These are phyloP conservation scores for Arctocebus calabarensis DNA, from an alignment of 2,797 vertebrate species.

Conservation along the genomic window DNA sequence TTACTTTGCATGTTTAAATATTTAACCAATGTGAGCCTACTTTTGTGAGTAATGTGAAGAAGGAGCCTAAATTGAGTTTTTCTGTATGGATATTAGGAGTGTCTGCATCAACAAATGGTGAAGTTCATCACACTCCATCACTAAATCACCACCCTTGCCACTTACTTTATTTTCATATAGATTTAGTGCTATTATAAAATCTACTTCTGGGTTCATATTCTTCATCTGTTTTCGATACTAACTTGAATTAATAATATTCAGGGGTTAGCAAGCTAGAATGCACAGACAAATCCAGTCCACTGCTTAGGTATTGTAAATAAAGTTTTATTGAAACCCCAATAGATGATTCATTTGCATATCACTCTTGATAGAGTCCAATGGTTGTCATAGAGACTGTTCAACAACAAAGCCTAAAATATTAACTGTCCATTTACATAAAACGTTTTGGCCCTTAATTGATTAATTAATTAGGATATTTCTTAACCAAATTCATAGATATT, in stretches of 20 bases:
- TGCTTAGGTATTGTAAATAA: not conserved
- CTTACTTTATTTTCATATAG: not conserved
- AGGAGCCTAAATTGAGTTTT: not conserved
- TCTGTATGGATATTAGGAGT: not conserved
- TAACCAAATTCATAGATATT: not conserved
- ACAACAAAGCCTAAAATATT: not conserved
- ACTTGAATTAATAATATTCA: not conserved
- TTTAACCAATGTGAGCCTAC: not conserved
- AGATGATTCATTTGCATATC: not conserved
- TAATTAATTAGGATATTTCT: not conserved
- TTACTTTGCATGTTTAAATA: not conserved
- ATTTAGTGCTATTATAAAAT: not conserved
- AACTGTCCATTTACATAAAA: not conserved
- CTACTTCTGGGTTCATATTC: not conserved
- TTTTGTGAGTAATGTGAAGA: constrained; percentile 1
- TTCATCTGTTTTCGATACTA: not conserved
- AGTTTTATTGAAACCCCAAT: not conserved
- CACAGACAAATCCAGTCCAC: not conserved
- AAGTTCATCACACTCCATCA: not conserved
- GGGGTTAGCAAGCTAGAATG: not conserved
- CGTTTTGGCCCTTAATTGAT: not conserved
- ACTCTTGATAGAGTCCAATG: not conserved
- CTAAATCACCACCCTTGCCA: not conserved
- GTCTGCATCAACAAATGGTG: not conserved
- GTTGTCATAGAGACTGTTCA: not conserved